phyloP scores from a whole-genome alignment of 2,113 vertebrate species.

The Turnix velox region DNA sequence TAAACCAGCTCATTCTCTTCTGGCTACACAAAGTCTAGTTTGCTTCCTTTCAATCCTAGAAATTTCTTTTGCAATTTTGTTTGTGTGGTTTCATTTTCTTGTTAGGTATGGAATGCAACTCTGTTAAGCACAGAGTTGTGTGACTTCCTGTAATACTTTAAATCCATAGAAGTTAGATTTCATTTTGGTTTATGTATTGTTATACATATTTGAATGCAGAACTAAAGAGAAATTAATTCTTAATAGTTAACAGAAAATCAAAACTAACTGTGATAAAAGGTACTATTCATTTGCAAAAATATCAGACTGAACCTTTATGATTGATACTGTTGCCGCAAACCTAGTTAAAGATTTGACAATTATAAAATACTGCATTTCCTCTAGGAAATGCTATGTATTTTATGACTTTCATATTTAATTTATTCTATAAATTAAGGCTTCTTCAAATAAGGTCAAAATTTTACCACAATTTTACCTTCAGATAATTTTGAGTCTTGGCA shows the following conservation, averaged over 20 bases:
- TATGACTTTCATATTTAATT: background rate
- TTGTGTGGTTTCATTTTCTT: background rate
- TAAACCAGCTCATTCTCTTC: background rate
- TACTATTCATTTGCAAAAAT: background rate
- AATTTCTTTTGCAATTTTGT: fast-evolving
- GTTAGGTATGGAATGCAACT: background rate
- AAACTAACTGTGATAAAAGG: background rate
- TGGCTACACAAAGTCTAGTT: background rate
- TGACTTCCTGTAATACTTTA: background rate
- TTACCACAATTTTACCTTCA: background rate
- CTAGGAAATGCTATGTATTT: background rate
- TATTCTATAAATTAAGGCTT: background rate
- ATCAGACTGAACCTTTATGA: background rate
- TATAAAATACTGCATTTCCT: background rate
- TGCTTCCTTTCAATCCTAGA: background rate
- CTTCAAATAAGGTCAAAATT: background rate
- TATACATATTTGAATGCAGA: background rate
- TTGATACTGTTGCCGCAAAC: background rate
- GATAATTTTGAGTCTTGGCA: background rate
- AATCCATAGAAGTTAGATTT: background rate
- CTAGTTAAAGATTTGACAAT: background rate
- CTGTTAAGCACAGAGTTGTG: background rate
- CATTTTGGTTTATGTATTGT: background rate
- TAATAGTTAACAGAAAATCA: background rate
- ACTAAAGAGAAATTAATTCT: background rate